Evolutionary conservation across 2,113 vertebrate genomes (phyloP).

Genomic region (Poicephalus meyeri): DNA sequence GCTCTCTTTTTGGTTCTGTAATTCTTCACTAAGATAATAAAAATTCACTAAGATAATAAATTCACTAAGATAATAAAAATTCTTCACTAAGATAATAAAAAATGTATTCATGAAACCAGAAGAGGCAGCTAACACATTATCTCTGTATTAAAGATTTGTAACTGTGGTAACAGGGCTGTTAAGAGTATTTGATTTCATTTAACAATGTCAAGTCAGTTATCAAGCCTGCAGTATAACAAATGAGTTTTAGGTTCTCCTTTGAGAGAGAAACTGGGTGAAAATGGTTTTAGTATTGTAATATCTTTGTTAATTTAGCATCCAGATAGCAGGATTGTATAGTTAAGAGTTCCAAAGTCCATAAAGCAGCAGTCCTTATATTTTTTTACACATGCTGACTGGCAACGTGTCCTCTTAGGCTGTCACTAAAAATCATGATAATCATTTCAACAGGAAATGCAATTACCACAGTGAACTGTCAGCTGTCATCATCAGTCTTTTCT

Average conservation of each 20-base stretch:
- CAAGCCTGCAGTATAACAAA: not conserved
- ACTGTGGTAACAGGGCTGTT: not conserved
- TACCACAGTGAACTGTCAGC: not conserved
- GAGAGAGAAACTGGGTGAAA: not conserved
- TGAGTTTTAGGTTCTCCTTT: not conserved
- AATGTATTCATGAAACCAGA: not conserved
- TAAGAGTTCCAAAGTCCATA: not conserved
- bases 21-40: not conserved
- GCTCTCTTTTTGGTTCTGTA: not conserved
- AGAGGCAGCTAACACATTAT: not conserved
- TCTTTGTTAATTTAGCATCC: not conserved
- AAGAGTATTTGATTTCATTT: not conserved
- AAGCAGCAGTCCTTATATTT: not conserved
- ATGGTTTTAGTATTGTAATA: not conserved
- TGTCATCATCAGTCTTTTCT: not conserved
- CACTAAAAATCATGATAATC: not conserved
- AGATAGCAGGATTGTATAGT: not conserved
- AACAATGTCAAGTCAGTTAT: not conserved
- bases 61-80: not conserved
- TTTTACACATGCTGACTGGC: not conserved
- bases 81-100: not conserved
- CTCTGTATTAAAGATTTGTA: not conserved
- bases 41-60: not conserved
- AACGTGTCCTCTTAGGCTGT: not conserved
- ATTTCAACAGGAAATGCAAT: not conserved